Conservation (phyloP, 2,113 vertebrate genomes). For the Lota lota region DNA sequence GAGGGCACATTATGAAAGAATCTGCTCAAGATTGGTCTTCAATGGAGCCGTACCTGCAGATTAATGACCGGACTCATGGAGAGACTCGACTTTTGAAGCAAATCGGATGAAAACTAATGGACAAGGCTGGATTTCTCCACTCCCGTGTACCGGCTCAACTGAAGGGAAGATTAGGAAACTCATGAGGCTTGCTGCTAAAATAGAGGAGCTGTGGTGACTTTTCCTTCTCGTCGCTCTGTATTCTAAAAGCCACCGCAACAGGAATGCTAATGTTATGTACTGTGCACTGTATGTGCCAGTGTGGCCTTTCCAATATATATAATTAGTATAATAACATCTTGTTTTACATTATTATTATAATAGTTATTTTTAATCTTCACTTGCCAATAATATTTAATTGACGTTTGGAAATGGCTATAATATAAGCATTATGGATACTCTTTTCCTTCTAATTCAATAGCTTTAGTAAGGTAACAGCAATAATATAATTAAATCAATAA, state of each 20-base stretch:
- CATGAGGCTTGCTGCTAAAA: constrained; percentile 68
- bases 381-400: too few species aligned
- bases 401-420: too few species aligned
- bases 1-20: not conserved
- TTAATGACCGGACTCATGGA: constrained; percentile 69
- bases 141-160: constrained; percentile 59
- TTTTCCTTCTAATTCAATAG: too few species aligned
- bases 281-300: too few species aligned
- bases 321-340: too few species aligned
- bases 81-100: constrained; percentile 57
- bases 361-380: too few species aligned
- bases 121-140: constrained; percentile 61
- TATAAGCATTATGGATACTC: too few species aligned
- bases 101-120: constrained; percentile 74
- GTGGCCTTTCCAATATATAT: too few species aligned
- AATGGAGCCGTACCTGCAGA: constrained; percentile 60
- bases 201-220: constrained; percentile 7
- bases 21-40: constrained; percentile 42
- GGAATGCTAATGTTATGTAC: too few species aligned
- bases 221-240: not conserved
- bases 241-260: not conserved
- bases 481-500: too few species aligned
- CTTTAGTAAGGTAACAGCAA: too few species aligned
- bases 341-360: too few species aligned
- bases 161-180: constrained; percentile 74